Base-by-base conservation (phyloP, 2,113 vertebrate species). In the Ellobius talpinus region DNA sequence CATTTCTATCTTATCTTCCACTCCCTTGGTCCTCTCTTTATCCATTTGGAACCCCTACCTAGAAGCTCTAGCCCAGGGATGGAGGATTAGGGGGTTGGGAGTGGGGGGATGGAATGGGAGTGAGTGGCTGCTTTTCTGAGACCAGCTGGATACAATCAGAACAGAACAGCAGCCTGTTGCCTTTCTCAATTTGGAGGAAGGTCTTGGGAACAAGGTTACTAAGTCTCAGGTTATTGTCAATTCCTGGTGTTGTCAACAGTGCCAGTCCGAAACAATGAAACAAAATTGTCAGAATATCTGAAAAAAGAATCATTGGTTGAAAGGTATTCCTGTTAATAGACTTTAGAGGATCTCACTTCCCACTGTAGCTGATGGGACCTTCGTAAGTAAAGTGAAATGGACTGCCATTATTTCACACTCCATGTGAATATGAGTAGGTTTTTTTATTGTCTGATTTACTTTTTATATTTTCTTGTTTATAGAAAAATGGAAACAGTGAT, bases 1-100 rank as follows among this genome's bases (percentile, higher is more conserved):
- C 86, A n/a, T 96, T 97, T 96, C 50, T 95, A 92, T 98, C 97
- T 98, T 97, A 97, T 97, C 94, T 95, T 89, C 91, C 84, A 96
- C 72, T 61, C 95, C 95, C 45, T 55, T 89, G 55, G 93, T 86
- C 26, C 70, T 19, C 77, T 89, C 93, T 84, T 95, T 90, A 93
- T 82, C 87, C 89, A 79, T 94, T 98, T 98, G 96, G 91, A 98
- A 96, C 91, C 96, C 79, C 97, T 97, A 96, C 94, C 92, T 94
- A 50, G 90, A 90, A 94, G 90, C 77, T 92, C 95, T 97, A 92
- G 84, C 72, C 93, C 66, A 72, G 19, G 19, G 70, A 3, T 39
- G 36, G 19, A n/a, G n/a, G 33, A 6, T 3, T 33, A 39, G 70
- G n/a, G 33, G 14, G 7, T 13, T 72, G 70, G 7, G 7, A 36